A percentile compares a stretch with the other conserved stretches of the same genome.
phyloP scores from a whole-genome alignment of 2,888 invertebrate species.

The Limnephilus auricula region DNA sequence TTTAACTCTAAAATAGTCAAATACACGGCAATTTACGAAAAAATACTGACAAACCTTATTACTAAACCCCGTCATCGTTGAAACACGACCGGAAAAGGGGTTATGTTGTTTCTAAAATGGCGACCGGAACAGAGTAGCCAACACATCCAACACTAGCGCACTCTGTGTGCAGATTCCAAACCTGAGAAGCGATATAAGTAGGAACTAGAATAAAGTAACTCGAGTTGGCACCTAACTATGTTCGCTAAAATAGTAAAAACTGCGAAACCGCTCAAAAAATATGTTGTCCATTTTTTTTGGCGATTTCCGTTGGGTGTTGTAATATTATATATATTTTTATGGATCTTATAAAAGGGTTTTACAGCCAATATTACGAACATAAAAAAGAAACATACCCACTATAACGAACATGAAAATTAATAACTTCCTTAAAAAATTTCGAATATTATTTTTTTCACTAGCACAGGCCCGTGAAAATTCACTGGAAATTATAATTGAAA shows the following conservation, averaged over 20 bases:
- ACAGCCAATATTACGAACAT: neutral
- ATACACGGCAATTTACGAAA: constrained; percentile 26
- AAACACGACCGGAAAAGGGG: constrained; percentile 84
- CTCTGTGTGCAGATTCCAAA: constrained; percentile 11
- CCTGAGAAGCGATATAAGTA: neutral
- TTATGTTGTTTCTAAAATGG: constrained; percentile 75
- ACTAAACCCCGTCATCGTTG: constrained; percentile 90
- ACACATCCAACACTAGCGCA: constrained; percentile 18
- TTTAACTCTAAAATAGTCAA: neutral
- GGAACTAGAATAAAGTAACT: neutral
- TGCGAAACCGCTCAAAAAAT: neutral
- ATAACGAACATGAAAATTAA: too few relatives aligned
- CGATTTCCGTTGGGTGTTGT: neutral
- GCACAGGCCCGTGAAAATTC: too few relatives aligned
- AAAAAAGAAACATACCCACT: neutral
- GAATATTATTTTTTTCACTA: too few relatives aligned
- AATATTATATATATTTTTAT: neutral
- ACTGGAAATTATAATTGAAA: too few relatives aligned
- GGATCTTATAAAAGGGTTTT: neutral
- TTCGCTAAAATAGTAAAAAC: neutral
- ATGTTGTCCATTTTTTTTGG: neutral
- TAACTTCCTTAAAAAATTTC: neutral
- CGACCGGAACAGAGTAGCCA: constrained; percentile 71
- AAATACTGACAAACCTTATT: constrained; percentile 79
- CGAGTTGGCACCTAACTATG: neutral